Base-by-base conservation (phyloP, 2,113 vertebrate species). In the Helogale parvula region DNA sequence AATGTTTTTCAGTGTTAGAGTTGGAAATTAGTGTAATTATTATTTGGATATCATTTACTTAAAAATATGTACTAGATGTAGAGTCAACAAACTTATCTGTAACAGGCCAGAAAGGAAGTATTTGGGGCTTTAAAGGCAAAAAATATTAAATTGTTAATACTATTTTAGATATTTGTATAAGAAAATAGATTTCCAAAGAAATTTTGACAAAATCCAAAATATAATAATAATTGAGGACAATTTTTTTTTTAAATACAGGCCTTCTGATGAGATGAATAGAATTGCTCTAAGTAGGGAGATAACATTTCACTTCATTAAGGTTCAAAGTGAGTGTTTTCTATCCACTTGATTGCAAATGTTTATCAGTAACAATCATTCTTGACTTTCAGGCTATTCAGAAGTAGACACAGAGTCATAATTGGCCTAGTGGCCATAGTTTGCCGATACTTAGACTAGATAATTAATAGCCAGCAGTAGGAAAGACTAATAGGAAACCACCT, bases 21-120 rank as follows among this genome's bases (percentile, higher is more conserved):
- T 77, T 92, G 57, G 29, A 83, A 27, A 77, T 69, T 5, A 63
- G 19, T 72, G 7, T 96, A 52, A 66, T 33, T 93, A 7, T 85
- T 71, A 96, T 74, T 94, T 83, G 60, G 3, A 69, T 94, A 29
- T 87, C 19, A 4, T 83, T 82, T 92, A 91, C 82, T 94, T 94
- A 23, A 33, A 90, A 91, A 81, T 87, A 68, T 29, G 2, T 90
- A 81, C 35, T n/a, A 68, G 35, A 68, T 87, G 4, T 91, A 72
- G 54, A 6, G 29, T 72, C 21, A 45, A 66, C 72, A 90, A 50
- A 52, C 10, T 41, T 52, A 60, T 65, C 72, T 86, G 4, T 80
- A 93, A 86, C 10, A 79, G 65, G 17, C 41, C n/a, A 94, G 50
- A 65, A 12, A 94, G 31, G 17, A 85, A 90, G 45, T 93, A 93